A percentile compares a stretch with the other conserved stretches of the same genome.
Evolutionary conservation across 2,797 vertebrate genomes (phyloP).

Genomic region (Thunnus albacares): DNA sequence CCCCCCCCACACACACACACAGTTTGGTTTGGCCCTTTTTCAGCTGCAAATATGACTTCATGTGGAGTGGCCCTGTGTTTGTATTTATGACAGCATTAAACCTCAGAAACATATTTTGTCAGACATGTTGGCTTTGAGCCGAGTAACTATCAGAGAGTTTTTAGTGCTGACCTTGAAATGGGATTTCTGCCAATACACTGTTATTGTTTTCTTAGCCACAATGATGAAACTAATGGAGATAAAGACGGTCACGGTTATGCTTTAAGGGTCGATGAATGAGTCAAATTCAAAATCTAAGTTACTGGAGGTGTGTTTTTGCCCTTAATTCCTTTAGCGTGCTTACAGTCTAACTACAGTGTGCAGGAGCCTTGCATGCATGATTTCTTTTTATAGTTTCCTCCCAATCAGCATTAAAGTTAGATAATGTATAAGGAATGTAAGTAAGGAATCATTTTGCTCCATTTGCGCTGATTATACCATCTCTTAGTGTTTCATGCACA

Average conservation of each 20-base stretch:
- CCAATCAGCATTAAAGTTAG: neutral
- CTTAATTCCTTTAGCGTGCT: neutral
- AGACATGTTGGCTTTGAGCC: conserved; percentile 29
- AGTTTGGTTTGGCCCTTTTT: neutral
- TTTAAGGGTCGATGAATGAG: conserved; percentile 10
- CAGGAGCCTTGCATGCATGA: too few relatives aligned
- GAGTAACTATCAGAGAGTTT: conserved; percentile 19
- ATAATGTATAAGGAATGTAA: conserved; percentile 13
- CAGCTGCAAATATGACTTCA: conserved; percentile 29
- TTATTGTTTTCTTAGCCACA: conserved; percentile 22
- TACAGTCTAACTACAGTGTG: neutral
- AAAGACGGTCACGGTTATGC: neutral
- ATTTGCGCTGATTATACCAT: neutral
- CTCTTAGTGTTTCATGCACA: neutral
- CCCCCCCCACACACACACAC: too few relatives aligned
- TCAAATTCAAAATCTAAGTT: conserved; percentile 1
- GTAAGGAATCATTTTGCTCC: neutral
- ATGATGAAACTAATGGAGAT: neutral
- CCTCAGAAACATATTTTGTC: neutral
- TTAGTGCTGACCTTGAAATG: conserved; percentile 16
- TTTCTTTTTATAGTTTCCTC: conserved; percentile 2
- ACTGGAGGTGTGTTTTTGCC: neutral
- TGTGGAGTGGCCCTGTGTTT: conserved; percentile 2
- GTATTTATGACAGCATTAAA: conserved; percentile 7
- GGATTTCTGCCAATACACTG: conserved; percentile 25